These are phyloP conservation scores for Semnornis frantzii DNA, from an alignment of 2,113 vertebrate genomes.

Conservation along the genomic window DNA sequence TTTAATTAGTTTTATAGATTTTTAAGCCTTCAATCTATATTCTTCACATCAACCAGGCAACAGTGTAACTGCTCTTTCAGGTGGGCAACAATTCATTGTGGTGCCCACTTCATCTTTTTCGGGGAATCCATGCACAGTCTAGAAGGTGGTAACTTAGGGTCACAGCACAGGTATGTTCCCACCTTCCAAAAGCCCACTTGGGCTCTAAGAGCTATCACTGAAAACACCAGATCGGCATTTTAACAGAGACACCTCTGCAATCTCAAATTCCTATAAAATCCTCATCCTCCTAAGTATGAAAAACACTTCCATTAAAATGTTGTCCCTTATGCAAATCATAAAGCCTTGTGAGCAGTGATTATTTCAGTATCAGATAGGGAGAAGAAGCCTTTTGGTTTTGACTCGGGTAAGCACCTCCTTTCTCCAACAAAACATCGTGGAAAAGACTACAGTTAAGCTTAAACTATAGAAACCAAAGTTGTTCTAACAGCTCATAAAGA, in stretches of 20 bases:
- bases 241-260: neutral
- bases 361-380: neutral
- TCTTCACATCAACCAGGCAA: neutral
- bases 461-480: conserved; percentile 16
- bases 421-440: neutral
- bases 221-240: neutral
- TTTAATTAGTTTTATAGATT: neutral
- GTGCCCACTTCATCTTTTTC: neutral
- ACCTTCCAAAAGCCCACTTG: neutral
- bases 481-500: conserved; percentile 12
- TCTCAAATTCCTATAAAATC: neutral
- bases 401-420: neutral
- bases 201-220: neutral
- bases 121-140: neutral
- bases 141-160: neutral
- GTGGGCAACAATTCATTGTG: neutral
- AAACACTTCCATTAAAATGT: neutral
- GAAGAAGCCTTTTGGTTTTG: neutral
- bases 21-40: neutral
- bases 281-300: neutral
- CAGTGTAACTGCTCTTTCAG: neutral
- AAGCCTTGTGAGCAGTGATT: neutral
- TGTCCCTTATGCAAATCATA: neutral
- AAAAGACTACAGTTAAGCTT: neutral
- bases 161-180: neutral